A percentile compares a stretch with the other conserved stretches of the same genome.
Evolutionary conservation across 2,888 invertebrate genomes (phyloP).

Genomic region (Leucophenga maculata): DNA sequence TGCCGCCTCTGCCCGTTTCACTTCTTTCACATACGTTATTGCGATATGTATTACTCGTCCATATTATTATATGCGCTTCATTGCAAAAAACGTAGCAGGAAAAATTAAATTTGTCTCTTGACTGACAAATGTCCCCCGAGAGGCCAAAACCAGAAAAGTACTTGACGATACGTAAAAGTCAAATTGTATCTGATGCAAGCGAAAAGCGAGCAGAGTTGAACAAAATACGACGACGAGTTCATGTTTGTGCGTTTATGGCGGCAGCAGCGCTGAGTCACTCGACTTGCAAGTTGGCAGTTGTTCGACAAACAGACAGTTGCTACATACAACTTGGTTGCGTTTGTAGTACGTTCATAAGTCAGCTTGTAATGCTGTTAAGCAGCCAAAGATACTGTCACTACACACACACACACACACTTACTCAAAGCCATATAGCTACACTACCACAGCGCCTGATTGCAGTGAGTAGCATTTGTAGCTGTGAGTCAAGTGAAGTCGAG

Average conservation of each 20-base stretch:
- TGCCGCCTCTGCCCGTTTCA: not conserved
- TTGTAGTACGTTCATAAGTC: slow-evolving; percentile 59
- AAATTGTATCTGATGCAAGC: slow-evolving; percentile 55
- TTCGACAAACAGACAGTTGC: slow-evolving; percentile 1
- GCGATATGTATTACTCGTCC: not conserved
- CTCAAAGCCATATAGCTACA: not conserved
- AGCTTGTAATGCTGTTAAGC: slow-evolving; percentile 67
- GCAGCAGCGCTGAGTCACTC: slow-evolving; percentile 5
- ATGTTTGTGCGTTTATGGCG: slow-evolving; percentile 7
- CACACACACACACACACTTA: slow-evolving; percentile 36
- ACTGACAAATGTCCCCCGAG: slow-evolving; percentile 70
- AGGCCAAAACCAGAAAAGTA: slow-evolving; percentile 66
- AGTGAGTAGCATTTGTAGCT: slow-evolving; percentile 45
- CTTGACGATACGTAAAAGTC: slow-evolving; percentile 69
- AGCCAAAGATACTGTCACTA: slow-evolving; percentile 65
- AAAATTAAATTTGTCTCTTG: slow-evolving; percentile 70
- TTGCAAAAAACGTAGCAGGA: slow-evolving; percentile 37
- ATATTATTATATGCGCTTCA: slow-evolving; percentile 24
- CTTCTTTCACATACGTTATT: too few relatives aligned
- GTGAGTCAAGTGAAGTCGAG: slow-evolving; percentile 19
- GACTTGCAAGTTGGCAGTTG: slow-evolving; percentile 6
- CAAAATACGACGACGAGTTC: not conserved
- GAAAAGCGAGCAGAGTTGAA: slow-evolving; percentile 24
- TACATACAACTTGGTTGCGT: slow-evolving; percentile 19
- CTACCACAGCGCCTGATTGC: not conserved